Evolutionary conservation across 2,797 vertebrate genomes (phyloP).

Genomic region (Myotis myotis): DNA sequence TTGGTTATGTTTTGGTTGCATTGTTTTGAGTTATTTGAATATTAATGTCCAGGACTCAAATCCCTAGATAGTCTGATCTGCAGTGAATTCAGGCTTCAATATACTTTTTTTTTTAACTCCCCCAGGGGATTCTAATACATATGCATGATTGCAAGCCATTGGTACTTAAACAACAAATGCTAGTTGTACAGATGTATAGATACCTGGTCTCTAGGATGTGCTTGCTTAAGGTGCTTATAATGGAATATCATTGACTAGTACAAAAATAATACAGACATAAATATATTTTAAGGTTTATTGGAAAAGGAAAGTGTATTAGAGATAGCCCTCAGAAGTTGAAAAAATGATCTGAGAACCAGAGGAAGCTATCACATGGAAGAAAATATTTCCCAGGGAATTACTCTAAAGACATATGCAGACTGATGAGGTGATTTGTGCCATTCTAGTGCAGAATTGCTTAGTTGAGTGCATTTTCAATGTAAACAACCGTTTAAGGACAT

Average conservation of each 20-base stretch:
- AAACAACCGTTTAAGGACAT: constrained; percentile 16
- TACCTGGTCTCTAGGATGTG: not conserved
- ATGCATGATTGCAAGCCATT: not conserved
- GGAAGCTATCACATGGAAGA: not conserved
- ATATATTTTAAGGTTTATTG: not conserved
- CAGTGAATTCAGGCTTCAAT: not conserved
- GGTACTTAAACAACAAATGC: not conserved
- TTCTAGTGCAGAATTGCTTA: not conserved
- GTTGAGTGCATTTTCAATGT: constrained; percentile 10
- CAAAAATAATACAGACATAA: not conserved
- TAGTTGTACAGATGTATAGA: not conserved
- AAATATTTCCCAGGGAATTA: constrained; percentile 18
- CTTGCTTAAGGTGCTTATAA: not conserved
- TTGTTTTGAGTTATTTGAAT: not conserved
- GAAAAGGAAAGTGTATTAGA: not conserved
- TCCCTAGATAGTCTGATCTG: not conserved
- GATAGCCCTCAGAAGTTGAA: not conserved
- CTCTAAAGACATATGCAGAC: not conserved
- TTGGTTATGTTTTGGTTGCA: not conserved
- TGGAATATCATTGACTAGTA: not conserved
- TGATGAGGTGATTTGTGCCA: not conserved
- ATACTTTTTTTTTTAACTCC: not conserved
- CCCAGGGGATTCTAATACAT: not conserved
- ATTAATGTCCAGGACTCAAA: not conserved
- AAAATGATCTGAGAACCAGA: not conserved